phyloP scores from a whole-genome alignment of 2,888 invertebrate genomes.

The Malachius bipustulatus region DNA sequence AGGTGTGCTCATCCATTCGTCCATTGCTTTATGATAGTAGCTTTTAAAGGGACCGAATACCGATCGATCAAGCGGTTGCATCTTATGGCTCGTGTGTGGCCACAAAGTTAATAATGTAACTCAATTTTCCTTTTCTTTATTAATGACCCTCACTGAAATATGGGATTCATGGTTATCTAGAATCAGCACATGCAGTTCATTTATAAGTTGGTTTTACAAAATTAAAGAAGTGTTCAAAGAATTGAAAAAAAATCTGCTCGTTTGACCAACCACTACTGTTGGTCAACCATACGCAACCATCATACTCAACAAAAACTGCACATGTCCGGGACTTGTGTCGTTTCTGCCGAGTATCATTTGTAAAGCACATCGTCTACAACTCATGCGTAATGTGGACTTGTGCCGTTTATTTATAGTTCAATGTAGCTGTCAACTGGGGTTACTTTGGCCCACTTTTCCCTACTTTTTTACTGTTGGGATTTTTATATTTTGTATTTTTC shows the following conservation, averaged over 20 bases:
- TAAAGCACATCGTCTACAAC: conserved; percentile 3
- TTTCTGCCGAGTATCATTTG: conserved; percentile 1
- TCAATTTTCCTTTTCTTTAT: no score
- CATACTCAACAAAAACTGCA: conserved; percentile 1
- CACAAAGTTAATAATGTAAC: no score
- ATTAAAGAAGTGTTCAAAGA: not conserved
- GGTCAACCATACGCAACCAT: not conserved
- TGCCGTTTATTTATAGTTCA: conserved; percentile 2
- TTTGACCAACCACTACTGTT: not conserved
- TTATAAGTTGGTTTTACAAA: not conserved
- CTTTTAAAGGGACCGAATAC: no score
- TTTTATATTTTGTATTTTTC: no score
- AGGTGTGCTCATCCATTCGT: no score
- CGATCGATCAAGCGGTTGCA: no score
- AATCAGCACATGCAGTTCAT: not conserved
- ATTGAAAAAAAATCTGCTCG: not conserved
- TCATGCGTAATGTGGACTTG: conserved; percentile 2
- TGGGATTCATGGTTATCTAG: conserved; percentile 2
- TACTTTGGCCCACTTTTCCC: no score
- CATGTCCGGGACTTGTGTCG: not conserved
- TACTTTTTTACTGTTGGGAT: no score
- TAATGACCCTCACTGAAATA: no score
- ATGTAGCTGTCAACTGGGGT: no score
- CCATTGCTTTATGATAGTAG: no score
- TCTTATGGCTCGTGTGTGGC: no score